A percentile compares a stretch with the other conserved stretches of the same genome.
phyloP scores from a whole-genome alignment of 2,113 vertebrate genomes.

The Ibidorhyncha struthersii region DNA sequence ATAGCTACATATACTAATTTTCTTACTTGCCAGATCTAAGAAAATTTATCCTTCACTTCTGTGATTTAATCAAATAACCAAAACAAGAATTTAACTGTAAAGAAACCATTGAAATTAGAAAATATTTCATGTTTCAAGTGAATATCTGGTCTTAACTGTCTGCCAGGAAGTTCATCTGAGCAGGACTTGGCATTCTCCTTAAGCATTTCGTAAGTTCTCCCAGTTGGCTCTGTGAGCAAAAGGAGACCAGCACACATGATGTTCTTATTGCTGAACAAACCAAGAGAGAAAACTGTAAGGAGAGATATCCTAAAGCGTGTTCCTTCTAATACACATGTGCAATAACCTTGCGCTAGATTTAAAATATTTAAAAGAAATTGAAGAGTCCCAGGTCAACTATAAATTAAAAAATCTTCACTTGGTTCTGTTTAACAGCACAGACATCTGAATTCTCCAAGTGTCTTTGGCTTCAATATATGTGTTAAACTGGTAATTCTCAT shows the following conservation, averaged over 20 bases:
- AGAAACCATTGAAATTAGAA: background rate
- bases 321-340: rapidly evolving
- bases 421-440: background rate
- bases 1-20: background rate
- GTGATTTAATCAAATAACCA: background rate
- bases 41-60: background rate
- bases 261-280: background rate
- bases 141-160: background rate
- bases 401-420: background rate
- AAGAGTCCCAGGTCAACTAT: background rate
- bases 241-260: background rate
- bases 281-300: background rate
- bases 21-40: background rate
- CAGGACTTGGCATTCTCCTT: background rate
- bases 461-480: background rate
- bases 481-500: background rate
- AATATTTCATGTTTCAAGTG: background rate
- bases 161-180: background rate
- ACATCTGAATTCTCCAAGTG: background rate
- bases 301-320: background rate
- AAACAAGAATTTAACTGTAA: background rate
- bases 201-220: background rate
- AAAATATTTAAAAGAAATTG: background rate
- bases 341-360: background rate
- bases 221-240: background rate